Evolutionary conservation across 2,113 vertebrate species (phyloP).

Genomic region (Symphodus melops): DNA sequence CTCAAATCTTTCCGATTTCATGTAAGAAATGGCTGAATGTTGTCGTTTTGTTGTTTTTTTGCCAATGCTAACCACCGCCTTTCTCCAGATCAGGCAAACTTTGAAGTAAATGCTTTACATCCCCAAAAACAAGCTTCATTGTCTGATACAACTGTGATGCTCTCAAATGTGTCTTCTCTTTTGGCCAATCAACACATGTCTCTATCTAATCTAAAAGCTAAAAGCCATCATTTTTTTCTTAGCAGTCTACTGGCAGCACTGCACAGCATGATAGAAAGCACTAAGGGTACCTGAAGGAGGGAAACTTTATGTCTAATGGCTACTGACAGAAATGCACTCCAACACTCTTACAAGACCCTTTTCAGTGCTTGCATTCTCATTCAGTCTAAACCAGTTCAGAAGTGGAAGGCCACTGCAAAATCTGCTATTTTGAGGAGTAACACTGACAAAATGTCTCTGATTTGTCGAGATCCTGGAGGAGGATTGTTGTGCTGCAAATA

Average conservation of each 20-base stretch:
- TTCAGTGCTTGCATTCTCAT: background rate
- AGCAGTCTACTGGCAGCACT: background rate
- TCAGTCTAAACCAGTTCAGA: background rate
- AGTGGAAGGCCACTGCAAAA: background rate
- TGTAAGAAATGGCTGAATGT: too few species aligned
- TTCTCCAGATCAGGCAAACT: too few species aligned
- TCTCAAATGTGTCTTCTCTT: background rate
- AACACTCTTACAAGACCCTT: too few species aligned
- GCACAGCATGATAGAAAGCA: background rate
- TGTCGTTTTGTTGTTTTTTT: too few species aligned
- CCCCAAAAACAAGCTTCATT: background rate
- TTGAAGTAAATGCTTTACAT: background rate
- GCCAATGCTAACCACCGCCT: too few species aligned
- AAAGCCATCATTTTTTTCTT: slow-evolving; percentile 1
- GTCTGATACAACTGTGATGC: background rate
- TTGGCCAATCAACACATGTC: background rate
- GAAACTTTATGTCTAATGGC: background rate
- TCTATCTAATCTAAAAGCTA: background rate
- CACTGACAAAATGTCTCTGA: background rate
- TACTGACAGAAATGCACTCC: slow-evolving; percentile 1
- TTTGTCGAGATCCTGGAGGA: background rate
- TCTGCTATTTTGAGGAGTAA: background rate
- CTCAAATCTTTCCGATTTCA: background rate
- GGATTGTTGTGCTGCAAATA: too few species aligned
- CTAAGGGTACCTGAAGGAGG: background rate